Percentiles rank a stretch among this genome's conserved stretches.
These are phyloP conservation scores for Propithecus deckenii DNA, from an alignment of 2,797 vertebrate species.

Conservation along the genomic window DNA sequence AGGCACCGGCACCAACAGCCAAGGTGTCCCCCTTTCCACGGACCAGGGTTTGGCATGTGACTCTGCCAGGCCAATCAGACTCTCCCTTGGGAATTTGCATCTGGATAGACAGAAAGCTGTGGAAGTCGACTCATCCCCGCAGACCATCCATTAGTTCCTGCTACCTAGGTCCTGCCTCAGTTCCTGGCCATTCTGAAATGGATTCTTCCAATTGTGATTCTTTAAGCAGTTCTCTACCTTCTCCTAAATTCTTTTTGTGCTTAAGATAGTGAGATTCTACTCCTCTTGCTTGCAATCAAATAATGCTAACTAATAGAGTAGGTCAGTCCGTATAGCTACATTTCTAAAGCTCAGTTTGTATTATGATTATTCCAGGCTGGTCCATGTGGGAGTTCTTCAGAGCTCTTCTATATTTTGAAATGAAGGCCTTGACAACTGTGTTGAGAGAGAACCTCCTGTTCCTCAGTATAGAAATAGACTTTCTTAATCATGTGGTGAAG, in stretches of 20 bases:
- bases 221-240: not conserved
- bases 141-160: not conserved
- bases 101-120: not conserved
- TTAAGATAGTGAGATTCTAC: not conserved
- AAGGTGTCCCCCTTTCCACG: not conserved
- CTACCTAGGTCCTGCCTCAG: not conserved
- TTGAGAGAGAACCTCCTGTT: not conserved
- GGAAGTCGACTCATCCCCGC: not conserved
- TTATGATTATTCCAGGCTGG: not conserved
- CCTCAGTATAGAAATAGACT: not conserved
- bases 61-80: not conserved
- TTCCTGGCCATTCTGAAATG: not conserved
- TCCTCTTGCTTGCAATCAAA: not conserved
- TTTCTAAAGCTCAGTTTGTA: not conserved
- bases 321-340: not conserved
- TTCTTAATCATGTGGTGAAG: not conserved
- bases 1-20: not conserved
- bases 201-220: not conserved
- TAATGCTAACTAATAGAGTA: not conserved
- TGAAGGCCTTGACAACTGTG: not conserved
- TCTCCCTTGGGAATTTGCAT: not conserved
- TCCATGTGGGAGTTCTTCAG: not conserved
- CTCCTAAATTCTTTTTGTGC: not conserved
- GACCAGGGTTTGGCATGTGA: not conserved
- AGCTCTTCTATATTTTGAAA: not conserved